Evolutionary conservation across 2,797 vertebrate genomes (phyloP).

Genomic region (Hemitrygon akajei): DNA sequence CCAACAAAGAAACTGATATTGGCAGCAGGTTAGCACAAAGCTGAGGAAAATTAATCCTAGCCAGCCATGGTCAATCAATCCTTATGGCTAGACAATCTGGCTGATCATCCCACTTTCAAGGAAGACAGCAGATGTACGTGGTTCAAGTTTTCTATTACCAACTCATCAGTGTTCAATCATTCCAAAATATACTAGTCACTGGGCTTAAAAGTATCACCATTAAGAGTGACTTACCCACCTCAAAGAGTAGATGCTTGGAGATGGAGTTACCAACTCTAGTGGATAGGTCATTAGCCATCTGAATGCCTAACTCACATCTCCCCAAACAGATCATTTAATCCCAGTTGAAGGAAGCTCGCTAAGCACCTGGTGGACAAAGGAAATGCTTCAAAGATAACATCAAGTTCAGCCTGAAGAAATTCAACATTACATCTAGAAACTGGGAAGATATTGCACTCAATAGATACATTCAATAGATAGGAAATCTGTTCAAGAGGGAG

Average conservation of each 20-base stretch:
- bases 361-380: too few relatives aligned
- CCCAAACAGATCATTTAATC: too few relatives aligned
- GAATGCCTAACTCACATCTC: too few relatives aligned
- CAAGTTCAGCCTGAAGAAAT: too few relatives aligned
- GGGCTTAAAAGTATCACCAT: not conserved
- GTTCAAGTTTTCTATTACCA: not conserved
- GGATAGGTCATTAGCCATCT: too few relatives aligned
- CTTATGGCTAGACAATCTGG: not conserved
- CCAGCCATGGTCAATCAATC: not conserved
- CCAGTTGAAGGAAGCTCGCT: too few relatives aligned
- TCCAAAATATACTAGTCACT: not conserved
- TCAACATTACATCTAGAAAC: too few relatives aligned
- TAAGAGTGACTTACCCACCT: not conserved
- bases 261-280: too few relatives aligned
- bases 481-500: too few relatives aligned
- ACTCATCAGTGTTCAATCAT: not conserved
- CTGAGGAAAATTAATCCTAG: not conserved
- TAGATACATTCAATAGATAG: too few relatives aligned
- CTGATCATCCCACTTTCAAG: not conserved
- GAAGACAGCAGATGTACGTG: not conserved
- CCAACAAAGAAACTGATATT: not conserved
- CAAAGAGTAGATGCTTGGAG: not conserved
- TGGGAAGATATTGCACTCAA: too few relatives aligned
- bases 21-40: not conserved
- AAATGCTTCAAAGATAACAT: too few relatives aligned